Percentiles rank a stretch among this genome's conserved stretches.
Evolutionary conservation across 2,113 vertebrate genomes (phyloP).

Genomic region (Dipodomys spectabilis): DNA sequence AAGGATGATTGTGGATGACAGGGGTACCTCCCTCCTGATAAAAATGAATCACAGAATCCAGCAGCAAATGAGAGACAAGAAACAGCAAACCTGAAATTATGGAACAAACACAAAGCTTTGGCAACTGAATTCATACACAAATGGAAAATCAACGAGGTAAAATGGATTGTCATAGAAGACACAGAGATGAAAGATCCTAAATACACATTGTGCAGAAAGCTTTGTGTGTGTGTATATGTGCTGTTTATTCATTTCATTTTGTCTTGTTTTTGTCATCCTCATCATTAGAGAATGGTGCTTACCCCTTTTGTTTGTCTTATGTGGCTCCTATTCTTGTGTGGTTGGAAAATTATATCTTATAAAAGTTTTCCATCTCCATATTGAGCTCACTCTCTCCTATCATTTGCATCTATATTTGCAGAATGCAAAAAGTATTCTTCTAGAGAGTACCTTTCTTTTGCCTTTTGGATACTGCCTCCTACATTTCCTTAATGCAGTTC

Average conservation of each 20-base stretch:
- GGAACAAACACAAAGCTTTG: neutral
- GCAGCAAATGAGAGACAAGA: neutral
- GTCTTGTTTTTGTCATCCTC: neutral
- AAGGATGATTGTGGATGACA: neutral
- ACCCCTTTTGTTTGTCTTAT: neutral
- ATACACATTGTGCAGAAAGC: neutral
- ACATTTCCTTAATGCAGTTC: neutral
- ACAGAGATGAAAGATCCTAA: neutral
- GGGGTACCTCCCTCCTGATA: neutral
- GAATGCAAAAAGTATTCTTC: neutral
- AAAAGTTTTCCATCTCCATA: neutral
- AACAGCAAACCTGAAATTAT: neutral
- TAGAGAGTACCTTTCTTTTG: neutral
- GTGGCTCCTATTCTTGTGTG: neutral
- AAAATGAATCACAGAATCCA: neutral
- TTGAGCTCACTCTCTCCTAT: neutral
- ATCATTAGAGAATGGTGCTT: neutral
- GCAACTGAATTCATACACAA: slow-evolving; percentile 16
- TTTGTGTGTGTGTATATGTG: neutral
- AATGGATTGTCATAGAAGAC: neutral
- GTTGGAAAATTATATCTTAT: neutral
- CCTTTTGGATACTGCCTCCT: neutral
- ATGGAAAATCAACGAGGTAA: slow-evolving; percentile 18
- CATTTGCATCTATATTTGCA: neutral
- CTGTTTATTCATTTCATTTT: too few species aligned